phyloP scores from a whole-genome alignment of 2,888 invertebrate genomes.

The Lepidonotus clava region DNA sequence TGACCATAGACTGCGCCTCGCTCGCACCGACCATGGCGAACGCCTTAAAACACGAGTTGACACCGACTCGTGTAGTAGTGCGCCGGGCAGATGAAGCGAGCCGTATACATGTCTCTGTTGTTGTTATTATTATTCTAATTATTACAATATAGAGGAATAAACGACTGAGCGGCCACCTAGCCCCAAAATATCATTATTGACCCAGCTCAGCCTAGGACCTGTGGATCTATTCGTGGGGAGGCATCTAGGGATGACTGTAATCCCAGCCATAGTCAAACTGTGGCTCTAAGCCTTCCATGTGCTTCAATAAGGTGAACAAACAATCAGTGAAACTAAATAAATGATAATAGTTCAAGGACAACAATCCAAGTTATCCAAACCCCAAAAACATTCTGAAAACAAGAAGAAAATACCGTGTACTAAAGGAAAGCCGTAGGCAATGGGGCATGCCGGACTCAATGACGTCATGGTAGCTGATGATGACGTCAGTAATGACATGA shows the following conservation, averaged over 20 bases:
- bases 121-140: conserved; percentile 17
- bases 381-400: conserved; percentile 2
- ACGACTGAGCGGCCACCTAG: conserved; percentile 1
- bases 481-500: conserved; percentile 28
- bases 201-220: conserved; percentile 9
- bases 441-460: neutral
- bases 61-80: neutral
- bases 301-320: neutral
- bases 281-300: conserved; percentile 10
- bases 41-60: neutral
- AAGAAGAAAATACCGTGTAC: neutral
- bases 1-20: conserved; percentile 21
- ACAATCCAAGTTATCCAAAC: neutral
- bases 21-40: conserved; percentile 22
- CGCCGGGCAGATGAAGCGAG: neutral
- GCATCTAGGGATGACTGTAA: conserved; percentile 4
- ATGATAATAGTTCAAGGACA: neutral
- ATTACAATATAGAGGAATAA: neutral
- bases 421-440: neutral
- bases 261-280: conserved; percentile 23
- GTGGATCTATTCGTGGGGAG: neutral
- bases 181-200: conserved; percentile 30
- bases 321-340: neutral
- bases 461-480: neutral
- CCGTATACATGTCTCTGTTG: conserved; percentile 2